phyloP scores from a whole-genome alignment of 2,113 vertebrate genomes.

The Zingel zingel region DNA sequence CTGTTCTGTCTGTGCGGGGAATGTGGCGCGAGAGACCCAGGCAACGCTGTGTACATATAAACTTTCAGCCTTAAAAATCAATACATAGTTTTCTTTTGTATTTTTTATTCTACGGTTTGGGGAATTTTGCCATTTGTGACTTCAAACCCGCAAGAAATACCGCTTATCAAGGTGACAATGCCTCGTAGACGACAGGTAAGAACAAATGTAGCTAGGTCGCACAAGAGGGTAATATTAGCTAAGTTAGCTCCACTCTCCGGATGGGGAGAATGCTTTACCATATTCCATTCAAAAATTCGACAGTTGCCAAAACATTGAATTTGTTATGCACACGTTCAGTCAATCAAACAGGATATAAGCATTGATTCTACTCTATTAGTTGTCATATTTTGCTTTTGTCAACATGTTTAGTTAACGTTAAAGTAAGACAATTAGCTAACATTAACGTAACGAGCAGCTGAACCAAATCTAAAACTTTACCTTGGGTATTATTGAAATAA shows the following conservation, averaged over 20 bases:
- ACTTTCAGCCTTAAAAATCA: constrained; percentile 45
- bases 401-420: background rate
- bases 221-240: constrained; percentile 59
- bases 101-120: background rate
- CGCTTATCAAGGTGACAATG: constrained; percentile 57
- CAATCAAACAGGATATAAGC: background rate
- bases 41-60: constrained; percentile 57
- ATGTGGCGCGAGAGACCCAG: constrained; percentile 64
- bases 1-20: constrained; percentile 33
- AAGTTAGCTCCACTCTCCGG: constrained; percentile 44
- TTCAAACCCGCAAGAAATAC: background rate
- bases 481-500: background rate
- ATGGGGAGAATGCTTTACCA: constrained; percentile 15
- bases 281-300: constrained; percentile 18
- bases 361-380: background rate
- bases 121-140: background rate
- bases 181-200: constrained; percentile 81
- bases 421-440: background rate
- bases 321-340: background rate
- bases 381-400: background rate
- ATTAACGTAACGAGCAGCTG: background rate
- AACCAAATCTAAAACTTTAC: background rate
- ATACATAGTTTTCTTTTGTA: constrained; percentile 3
- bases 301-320: background rate
- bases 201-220: constrained; percentile 52